Evolutionary conservation across 2,113 vertebrate species (phyloP), one percentile per base, ranked within the genome.

Genomic region (Eulemur rufifrons): DNA sequence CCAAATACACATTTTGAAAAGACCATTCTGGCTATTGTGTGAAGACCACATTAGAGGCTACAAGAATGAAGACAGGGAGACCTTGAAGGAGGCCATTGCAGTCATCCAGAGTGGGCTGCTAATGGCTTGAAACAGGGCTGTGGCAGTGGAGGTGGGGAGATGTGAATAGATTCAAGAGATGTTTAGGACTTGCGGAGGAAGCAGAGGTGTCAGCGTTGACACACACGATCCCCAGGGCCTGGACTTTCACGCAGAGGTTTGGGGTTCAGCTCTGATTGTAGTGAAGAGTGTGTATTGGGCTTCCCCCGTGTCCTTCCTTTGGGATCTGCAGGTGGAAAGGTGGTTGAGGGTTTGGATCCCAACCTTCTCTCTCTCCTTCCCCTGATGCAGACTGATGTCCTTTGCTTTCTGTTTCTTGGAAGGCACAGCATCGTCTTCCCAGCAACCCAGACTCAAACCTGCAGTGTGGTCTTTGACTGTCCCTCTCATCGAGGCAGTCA

Each of bases 401-500:
- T 91, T 63, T 68, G 78, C 78, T 76, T 39, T 88, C 47, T 34
- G 25, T 92, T 83, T 54, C 76, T 90, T 64, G 14, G 69, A 73
- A 86, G 34, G 2, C 25, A 3, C 34, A 1, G 17, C 7, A 11
- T 56, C 39, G 56, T 71, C 37, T 32, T 90, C 92, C 17, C 25
- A 42, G 92, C 15, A 61, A 8, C 92, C 42, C 13, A 18, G 69
- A 8, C 52, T 77, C 63, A 47, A 59, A 91, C 29, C 14, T 15
- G 56, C 20, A 68, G 21, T 8, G 23, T 42, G 27, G 0, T 74
- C 52, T 78, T 64, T 42, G 63, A 10, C 76, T 68, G 56, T 9
- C 50, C 15, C 25, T 42, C n/a, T 78, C 3, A 27, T 27, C 14
- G n/a, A 34, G 54, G 42, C 29, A 27, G 66, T 63, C 39, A 4